phyloP scores from a whole-genome alignment of 23 tunicate species.

The Clavelina lepadiformis region DNA sequence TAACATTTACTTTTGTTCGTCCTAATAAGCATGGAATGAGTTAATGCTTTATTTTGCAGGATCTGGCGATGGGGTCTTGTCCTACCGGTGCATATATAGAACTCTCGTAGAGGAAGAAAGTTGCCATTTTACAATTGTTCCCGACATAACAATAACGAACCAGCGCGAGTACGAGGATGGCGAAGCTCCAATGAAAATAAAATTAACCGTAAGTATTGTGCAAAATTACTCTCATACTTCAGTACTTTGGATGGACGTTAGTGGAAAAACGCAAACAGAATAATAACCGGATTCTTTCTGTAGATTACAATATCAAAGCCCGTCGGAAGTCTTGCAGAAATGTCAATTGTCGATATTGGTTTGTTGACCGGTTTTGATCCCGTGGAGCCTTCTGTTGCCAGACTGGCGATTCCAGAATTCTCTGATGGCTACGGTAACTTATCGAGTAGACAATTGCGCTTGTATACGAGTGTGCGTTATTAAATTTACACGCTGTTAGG shows the following conservation, averaged over 20 bases:
- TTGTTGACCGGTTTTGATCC: slow-evolving; percentile 53
- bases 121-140: slow-evolving; percentile 39
- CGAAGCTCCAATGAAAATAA: slow-evolving; percentile 9
- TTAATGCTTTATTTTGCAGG: too few relatives aligned
- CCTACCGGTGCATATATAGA: slow-evolving; percentile 57
- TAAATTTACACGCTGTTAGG: too few relatives aligned
- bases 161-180: too few relatives aligned
- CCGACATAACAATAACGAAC: not conserved
- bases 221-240: too few relatives aligned
- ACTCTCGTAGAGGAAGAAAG: slow-evolving; percentile 29
- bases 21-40: not conserved
- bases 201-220: too few relatives aligned
- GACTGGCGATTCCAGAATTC: not conserved
- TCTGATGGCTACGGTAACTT: slow-evolving; percentile 63
- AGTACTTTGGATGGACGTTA: not conserved
- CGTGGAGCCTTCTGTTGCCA: slow-evolving; percentile 2
- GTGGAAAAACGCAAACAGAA: too few relatives aligned
- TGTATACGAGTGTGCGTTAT: too few relatives aligned
- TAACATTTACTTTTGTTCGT: not conserved
- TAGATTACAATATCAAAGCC: slow-evolving; percentile 47
- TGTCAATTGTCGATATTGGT: slow-evolving; percentile 52
- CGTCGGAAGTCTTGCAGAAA: slow-evolving; percentile 24
- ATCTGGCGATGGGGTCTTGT: slow-evolving; percentile 41
- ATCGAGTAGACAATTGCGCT: not conserved
- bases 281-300: too few relatives aligned